Evolutionary conservation across 2,888 invertebrate genomes (phyloP).

Genomic region (Geotrupes spiniger): DNA sequence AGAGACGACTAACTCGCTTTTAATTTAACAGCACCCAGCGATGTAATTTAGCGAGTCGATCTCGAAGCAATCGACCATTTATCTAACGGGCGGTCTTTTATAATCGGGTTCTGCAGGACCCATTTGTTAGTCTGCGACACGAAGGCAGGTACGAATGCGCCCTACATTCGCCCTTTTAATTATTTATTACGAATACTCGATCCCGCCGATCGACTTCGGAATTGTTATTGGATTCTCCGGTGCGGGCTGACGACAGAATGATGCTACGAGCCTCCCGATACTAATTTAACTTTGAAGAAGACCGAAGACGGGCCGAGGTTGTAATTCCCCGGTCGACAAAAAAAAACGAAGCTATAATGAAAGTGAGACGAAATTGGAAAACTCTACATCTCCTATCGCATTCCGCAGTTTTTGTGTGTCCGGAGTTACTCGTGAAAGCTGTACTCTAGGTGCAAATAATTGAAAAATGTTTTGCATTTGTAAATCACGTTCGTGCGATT

Average conservation of each 20-base stretch:
- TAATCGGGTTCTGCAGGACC: conserved; percentile 45
- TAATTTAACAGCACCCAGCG: conserved; percentile 48
- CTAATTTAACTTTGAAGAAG: conserved; percentile 29
- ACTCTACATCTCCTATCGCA: conserved; percentile 3
- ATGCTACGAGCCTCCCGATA: conserved; percentile 22
- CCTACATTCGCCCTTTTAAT: conserved; percentile 28
- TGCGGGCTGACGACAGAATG: conserved; percentile 16
- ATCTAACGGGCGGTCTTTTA: conserved; percentile 44
- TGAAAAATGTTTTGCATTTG: too few species aligned
- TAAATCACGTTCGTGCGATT: too few species aligned
- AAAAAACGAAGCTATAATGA: conserved; percentile 11
- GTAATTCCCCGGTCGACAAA: conserved; percentile 19
- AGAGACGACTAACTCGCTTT: conserved; percentile 45
- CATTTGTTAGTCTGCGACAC: conserved; percentile 37
- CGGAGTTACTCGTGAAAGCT: too few species aligned
- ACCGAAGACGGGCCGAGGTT: conserved; percentile 20
- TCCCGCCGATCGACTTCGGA: conserved; percentile 5
- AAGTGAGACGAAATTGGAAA: conserved; percentile 21
- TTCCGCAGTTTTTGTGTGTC: not conserved
- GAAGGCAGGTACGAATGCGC: not conserved
- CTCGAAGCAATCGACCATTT: conserved; percentile 46
- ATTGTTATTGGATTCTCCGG: conserved; percentile 30
- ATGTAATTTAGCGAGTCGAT: conserved; percentile 49
- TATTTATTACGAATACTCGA: conserved; percentile 35
- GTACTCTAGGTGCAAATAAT: too few species aligned